phyloP scores from a whole-genome alignment of 2,888 invertebrate genomes.

The Chrysopilus asiliformis region DNA sequence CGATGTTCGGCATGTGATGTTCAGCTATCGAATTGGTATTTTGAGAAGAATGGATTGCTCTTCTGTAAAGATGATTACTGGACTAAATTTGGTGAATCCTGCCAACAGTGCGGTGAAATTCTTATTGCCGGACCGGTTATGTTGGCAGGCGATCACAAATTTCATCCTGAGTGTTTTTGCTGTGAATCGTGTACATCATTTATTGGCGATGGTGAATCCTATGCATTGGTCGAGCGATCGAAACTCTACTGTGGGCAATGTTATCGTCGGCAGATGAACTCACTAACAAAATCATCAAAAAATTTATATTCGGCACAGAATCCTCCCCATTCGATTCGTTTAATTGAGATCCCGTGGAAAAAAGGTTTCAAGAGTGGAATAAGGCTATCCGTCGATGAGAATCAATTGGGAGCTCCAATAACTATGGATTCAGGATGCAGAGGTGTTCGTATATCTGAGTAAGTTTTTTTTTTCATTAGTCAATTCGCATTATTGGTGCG shows the following conservation, averaged over 20 bases:
- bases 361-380: slow-evolving; percentile 44
- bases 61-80: slow-evolving; percentile 85
- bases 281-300: slow-evolving; percentile 11
- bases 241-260: slow-evolving; percentile 75
- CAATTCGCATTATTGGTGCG: neutral
- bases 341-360: slow-evolving; percentile 62
- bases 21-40: slow-evolving; percentile 81
- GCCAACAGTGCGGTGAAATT: slow-evolving; percentile 63
- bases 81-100: slow-evolving; percentile 75
- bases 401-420: slow-evolving; percentile 18
- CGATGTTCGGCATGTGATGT: slow-evolving; percentile 84
- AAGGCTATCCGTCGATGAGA: slow-evolving; percentile 38
- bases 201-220: slow-evolving; percentile 86
- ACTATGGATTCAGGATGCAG: slow-evolving; percentile 38
- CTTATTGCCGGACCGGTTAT: slow-evolving; percentile 77
- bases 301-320: slow-evolving; percentile 30
- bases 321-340: slow-evolving; percentile 69
- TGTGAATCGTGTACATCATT: slow-evolving; percentile 68
- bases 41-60: slow-evolving; percentile 78
- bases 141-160: slow-evolving; percentile 89
- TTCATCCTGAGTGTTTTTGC: slow-evolving; percentile 91
- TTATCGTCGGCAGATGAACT: slow-evolving; percentile 56
- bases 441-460: slow-evolving; percentile 60
- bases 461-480: slow-evolving; percentile 23
- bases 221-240: slow-evolving; percentile 81